phyloP scores from a whole-genome alignment of 2,797 vertebrate genomes.

The Morus bassanus region DNA sequence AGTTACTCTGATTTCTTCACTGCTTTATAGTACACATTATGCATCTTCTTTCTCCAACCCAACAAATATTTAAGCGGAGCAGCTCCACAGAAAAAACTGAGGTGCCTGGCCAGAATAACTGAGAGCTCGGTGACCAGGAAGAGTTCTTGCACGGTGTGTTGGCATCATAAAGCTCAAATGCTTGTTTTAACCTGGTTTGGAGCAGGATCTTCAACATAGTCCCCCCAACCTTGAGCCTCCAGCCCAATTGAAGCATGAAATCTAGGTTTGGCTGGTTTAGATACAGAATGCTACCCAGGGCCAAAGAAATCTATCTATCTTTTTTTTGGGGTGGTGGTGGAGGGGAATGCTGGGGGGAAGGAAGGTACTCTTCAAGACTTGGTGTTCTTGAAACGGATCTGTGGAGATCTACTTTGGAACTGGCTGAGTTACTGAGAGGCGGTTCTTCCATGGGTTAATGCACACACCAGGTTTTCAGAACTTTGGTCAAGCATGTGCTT shows the following conservation, averaged over 20 bases:
- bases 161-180: background rate
- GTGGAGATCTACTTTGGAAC: background rate
- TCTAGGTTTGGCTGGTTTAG: background rate
- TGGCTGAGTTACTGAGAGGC: background rate
- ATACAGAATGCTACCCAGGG: background rate
- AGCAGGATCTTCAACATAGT: background rate
- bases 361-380: background rate
- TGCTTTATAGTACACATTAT: background rate
- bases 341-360: no score
- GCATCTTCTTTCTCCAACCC: background rate
- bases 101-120: background rate
- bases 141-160: background rate
- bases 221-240: background rate
- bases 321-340: background rate
- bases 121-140: background rate
- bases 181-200: background rate
- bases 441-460: fast-evolving
- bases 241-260: background rate
- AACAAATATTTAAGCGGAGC: background rate
- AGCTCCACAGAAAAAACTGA: background rate
- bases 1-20: background rate
- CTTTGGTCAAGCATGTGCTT: background rate
- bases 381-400: background rate
- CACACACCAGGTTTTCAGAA: background rate
- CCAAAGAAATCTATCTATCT: background rate